phyloP scores from a whole-genome alignment of 2,113 vertebrate species.

The Illadopsis cleaveri region DNA sequence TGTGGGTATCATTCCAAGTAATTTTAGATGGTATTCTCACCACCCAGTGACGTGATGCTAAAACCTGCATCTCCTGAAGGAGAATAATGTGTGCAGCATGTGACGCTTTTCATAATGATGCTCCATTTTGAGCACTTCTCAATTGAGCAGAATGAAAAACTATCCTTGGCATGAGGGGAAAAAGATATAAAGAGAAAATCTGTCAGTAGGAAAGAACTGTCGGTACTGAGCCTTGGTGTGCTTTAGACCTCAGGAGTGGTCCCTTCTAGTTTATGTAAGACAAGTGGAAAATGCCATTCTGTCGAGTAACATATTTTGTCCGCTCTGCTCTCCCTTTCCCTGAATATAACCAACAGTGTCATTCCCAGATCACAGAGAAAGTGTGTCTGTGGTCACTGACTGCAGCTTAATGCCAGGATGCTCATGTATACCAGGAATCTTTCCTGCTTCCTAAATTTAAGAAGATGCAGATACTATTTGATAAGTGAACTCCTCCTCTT shows the following conservation, averaged over 20 bases:
- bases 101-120: background rate
- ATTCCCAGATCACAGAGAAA: background rate
- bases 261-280: background rate
- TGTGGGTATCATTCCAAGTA: background rate
- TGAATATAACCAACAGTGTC: background rate
- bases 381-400: background rate
- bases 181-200: background rate
- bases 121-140: background rate
- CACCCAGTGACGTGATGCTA: background rate
- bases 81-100: background rate
- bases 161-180: background rate
- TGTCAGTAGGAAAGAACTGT: background rate
- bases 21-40: slow-evolving; percentile 9
- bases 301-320: background rate
- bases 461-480: background rate
- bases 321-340: background rate
- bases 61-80: background rate
- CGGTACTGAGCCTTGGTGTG: background rate
- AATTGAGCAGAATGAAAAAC: background rate
- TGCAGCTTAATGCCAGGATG: background rate
- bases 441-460: background rate
- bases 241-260: background rate
- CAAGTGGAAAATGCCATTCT: background rate
- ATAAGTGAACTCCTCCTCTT: background rate
- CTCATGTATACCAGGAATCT: background rate